Percentiles rank a stretch among this genome's conserved stretches.
Evolutionary conservation across 2,113 vertebrate genomes (phyloP).

Genomic region (Malurus cyaneus): DNA sequence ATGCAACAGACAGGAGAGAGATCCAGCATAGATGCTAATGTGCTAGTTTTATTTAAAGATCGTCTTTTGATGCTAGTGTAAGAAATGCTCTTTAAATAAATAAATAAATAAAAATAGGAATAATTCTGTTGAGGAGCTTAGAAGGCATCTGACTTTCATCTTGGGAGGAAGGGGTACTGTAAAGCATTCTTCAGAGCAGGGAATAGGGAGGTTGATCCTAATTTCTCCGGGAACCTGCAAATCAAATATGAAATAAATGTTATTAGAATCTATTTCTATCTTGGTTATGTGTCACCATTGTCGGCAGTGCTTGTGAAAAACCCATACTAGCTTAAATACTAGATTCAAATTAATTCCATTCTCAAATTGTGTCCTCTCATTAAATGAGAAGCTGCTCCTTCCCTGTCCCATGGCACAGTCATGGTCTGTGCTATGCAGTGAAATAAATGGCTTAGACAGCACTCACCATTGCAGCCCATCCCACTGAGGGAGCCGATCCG

Average conservation of each 20-base stretch:
- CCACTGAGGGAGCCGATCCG: conserved; percentile 84
- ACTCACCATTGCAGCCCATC: conserved; percentile 84
- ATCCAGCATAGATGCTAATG: conserved; percentile 17
- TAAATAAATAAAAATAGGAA: conserved; percentile 70
- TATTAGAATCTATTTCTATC: not conserved
- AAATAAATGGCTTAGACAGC: not conserved
- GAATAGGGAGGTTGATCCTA: not conserved
- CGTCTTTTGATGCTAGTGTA: conserved; percentile 51
- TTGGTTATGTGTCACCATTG: fast-evolving
- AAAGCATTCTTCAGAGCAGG: conserved; percentile 20
- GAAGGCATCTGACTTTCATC: conserved; percentile 29
- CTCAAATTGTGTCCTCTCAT: not conserved
- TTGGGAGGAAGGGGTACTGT: conserved; percentile 24
- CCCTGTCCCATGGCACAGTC: fast-evolving
- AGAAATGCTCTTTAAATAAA: conserved; percentile 70
- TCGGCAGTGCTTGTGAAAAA: not conserved
- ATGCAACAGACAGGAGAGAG: conserved; percentile 56
- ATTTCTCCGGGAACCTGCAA: conserved; percentile 58
- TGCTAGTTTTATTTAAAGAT: conserved; percentile 68
- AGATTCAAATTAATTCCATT: not conserved
- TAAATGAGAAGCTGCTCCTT: not conserved
- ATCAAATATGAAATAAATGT: not conserved
- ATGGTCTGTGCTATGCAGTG: fast-evolving
- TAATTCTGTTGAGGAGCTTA: conserved; percentile 15
- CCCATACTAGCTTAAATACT: not conserved